Evolutionary conservation across 2,888 invertebrate genomes (phyloP).

Genomic region (Drosophila nr. fundita): DNA sequence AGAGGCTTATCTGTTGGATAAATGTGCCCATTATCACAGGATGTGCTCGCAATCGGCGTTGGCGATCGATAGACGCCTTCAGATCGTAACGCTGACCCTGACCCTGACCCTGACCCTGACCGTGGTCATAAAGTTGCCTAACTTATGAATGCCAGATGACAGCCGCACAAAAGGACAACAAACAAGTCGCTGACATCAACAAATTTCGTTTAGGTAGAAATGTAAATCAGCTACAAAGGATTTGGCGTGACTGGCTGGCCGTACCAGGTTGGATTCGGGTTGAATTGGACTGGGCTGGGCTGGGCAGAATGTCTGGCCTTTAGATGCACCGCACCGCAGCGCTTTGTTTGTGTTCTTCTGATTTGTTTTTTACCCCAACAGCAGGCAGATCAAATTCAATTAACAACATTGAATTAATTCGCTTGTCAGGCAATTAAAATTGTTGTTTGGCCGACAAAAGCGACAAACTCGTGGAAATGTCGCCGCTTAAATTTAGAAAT

Average conservation of each 20-base stretch:
- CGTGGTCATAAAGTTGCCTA: conserved; percentile 74
- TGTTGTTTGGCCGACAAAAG: conserved; percentile 45
- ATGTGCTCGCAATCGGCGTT: conserved; percentile 74
- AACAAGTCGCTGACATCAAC: conserved; percentile 38
- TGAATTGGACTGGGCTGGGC: not conserved
- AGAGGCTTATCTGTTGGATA: conserved; percentile 64
- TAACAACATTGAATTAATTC: conserved; percentile 85
- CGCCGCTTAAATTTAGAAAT: conserved; percentile 79
- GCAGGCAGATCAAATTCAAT: conserved; percentile 83
- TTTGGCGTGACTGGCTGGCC: conserved; percentile 20
- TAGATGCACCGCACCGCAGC: conserved; percentile 51
- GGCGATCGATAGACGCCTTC: conserved; percentile 69
- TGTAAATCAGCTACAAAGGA: conserved; percentile 67
- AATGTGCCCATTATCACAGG: conserved; percentile 82
- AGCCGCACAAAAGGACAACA: conserved; percentile 71
- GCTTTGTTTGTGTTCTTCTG: conserved; percentile 29
- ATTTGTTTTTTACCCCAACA: conserved; percentile 56
- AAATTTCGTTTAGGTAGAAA: conserved; percentile 53
- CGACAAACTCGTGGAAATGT: conserved; percentile 60
- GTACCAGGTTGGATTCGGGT: not conserved
- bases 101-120: conserved; percentile 23
- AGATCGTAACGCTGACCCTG: not conserved
- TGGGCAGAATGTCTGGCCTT: conserved; percentile 45
- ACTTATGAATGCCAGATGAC: conserved; percentile 80
- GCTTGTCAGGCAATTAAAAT: conserved; percentile 84